These are phyloP conservation scores for Fringilla coelebs DNA, from an alignment of 2,797 vertebrate species.

Conservation along the genomic window DNA sequence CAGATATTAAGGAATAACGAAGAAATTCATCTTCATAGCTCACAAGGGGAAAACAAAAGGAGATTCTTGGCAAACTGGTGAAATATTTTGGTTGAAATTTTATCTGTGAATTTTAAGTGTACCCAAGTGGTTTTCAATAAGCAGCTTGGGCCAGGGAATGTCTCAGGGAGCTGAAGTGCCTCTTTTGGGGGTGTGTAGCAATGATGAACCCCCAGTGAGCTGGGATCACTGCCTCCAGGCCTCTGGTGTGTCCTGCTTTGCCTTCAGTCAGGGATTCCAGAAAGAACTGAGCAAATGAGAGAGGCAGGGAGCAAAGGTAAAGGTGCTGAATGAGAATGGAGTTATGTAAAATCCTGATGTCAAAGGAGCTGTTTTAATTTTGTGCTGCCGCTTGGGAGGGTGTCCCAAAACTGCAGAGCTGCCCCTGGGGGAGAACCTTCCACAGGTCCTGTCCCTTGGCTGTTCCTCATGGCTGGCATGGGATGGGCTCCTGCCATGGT, in stretches of 20 bases:
- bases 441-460: accelerated
- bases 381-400: neutral
- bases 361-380: neutral
- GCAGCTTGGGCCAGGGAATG: neutral
- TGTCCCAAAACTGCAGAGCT: neutral
- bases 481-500: neutral
- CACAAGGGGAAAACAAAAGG: neutral
- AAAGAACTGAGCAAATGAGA: accelerated
- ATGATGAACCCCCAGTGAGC: neutral
- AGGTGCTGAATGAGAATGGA: neutral
- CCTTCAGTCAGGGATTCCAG: neutral
- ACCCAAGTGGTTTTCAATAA: neutral
- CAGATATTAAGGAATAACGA: neutral
- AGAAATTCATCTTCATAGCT: neutral
- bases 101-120: neutral
- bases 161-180: neutral
- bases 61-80: neutral
- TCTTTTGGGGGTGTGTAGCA: neutral
- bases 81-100: neutral
- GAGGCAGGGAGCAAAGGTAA: neutral
- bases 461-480: accelerated
- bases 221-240: neutral
- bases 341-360: neutral
- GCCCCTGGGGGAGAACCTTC: accelerated
- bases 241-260: neutral